Evolutionary conservation across 2,888 invertebrate species (phyloP).

Genomic region (Philereme transversata): DNA sequence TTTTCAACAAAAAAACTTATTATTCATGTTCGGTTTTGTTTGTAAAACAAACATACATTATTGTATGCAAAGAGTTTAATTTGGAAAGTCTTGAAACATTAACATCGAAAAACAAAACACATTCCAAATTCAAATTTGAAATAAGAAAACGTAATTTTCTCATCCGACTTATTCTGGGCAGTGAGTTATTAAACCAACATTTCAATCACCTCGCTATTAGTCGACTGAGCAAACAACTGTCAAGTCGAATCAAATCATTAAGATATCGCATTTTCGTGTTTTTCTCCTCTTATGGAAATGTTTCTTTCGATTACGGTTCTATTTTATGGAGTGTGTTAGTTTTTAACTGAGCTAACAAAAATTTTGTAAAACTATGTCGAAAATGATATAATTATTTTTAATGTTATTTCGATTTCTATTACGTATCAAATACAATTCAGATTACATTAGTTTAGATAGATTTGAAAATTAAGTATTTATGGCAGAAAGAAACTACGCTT

Average conservation of each 20-base stretch:
- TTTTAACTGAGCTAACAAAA: constrained; percentile 27
- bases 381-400: neutral
- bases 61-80: too few species aligned
- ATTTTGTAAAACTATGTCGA: neutral
- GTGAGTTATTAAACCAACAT: neutral
- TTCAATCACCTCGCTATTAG: constrained; percentile 18
- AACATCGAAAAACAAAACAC: too few species aligned
- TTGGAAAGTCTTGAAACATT: too few species aligned
- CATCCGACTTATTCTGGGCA: neutral
- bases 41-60: too few species aligned
- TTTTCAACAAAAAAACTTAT: too few species aligned
- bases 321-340: constrained; percentile 32
- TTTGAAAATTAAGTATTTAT: too few species aligned
- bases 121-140: neutral
- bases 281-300: constrained; percentile 36
- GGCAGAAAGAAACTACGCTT: too few species aligned
- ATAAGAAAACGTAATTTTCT: neutral
- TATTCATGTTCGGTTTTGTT: too few species aligned
- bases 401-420: too few species aligned
- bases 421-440: too few species aligned
- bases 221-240: constrained; percentile 44
- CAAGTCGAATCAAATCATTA: constrained; percentile 38
- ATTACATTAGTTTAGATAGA: too few species aligned
- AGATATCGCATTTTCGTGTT: constrained; percentile 40
- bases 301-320: constrained; percentile 32